phyloP scores from a whole-genome alignment of 35 echinoderm and acorn worm species.

The Stichopus chloronotus region DNA sequence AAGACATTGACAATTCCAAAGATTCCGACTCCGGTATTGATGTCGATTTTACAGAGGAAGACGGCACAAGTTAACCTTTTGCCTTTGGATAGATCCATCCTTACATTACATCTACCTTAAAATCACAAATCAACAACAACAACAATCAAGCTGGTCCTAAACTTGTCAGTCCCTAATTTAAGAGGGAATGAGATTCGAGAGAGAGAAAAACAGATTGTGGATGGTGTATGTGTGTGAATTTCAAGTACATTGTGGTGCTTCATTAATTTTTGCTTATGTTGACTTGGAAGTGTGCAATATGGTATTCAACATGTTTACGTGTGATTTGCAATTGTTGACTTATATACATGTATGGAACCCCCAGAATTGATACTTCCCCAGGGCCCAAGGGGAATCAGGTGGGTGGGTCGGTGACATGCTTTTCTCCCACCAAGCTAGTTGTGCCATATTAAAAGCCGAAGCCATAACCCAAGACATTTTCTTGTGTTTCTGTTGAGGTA shows the following conservation, averaged over 20 bases:
- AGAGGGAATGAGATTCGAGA: background rate
- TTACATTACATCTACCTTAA: background rate
- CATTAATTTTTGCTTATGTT: slow-evolving; percentile 20
- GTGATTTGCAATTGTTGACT: background rate
- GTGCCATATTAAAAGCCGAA: background rate
- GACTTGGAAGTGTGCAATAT: slow-evolving; percentile 58
- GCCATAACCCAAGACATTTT: too few species aligned
- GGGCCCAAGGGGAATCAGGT: too few species aligned
- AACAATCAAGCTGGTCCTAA: background rate
- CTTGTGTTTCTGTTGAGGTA: too few species aligned
- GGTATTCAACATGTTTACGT: slow-evolving; percentile 41
- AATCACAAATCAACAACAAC: background rate
- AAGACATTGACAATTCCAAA: slow-evolving; percentile 36
- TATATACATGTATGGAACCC: background rate
- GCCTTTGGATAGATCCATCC: background rate
- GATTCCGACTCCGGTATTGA: slow-evolving; percentile 49
- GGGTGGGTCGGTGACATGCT: background rate
- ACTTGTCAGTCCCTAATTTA: background rate
- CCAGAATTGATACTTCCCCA: background rate
- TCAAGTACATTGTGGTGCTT: slow-evolving; percentile 40
- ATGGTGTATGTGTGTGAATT: slow-evolving; percentile 32
- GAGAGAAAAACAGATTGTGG: background rate
- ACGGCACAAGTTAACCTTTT: slow-evolving; percentile 7
- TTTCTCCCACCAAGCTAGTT: background rate
- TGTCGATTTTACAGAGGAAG: slow-evolving; percentile 47